These are phyloP conservation scores for Casuarius casuarius DNA, from an alignment of 2,113 vertebrate genomes.

Conservation along the genomic window DNA sequence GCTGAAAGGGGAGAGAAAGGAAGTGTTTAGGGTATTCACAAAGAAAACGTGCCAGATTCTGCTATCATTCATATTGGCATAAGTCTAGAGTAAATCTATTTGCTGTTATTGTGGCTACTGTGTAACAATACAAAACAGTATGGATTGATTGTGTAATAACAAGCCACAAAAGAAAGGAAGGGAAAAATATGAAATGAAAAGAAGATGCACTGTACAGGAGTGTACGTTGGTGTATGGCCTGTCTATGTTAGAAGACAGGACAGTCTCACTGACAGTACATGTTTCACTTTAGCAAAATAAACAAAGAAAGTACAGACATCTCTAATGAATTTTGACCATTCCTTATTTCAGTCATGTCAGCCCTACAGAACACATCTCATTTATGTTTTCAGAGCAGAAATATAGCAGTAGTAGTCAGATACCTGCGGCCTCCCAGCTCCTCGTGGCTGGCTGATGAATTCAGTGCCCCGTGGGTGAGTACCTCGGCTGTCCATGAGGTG, in stretches of 20 bases:
- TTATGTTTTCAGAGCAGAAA: neutral
- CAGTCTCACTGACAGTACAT: rapidly evolving
- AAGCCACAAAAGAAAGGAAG: neutral
- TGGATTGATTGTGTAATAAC: neutral
- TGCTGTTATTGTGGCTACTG: neutral
- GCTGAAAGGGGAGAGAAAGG: slow-evolving; percentile 8
- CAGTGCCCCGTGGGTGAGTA: neutral
- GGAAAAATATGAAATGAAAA: neutral
- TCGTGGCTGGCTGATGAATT: rapidly evolving
- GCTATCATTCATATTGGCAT: neutral
- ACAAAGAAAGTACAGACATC: rapidly evolving
- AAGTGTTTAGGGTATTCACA: neutral
- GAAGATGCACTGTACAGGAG: neutral
- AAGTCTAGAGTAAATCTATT: neutral
- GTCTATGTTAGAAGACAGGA: neutral
- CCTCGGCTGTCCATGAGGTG: neutral
- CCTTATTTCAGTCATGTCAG: neutral
- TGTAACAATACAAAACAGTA: neutral
- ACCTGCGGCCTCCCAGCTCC: neutral
- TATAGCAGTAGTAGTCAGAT: neutral
- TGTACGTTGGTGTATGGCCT: neutral
- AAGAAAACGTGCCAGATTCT: neutral
- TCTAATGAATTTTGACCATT: neutral
- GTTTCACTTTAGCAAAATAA: neutral
- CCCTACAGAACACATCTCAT: neutral